Evolutionary conservation across 2,888 invertebrate species (phyloP).

Genomic region (Caenorhabditis japonica): DNA sequence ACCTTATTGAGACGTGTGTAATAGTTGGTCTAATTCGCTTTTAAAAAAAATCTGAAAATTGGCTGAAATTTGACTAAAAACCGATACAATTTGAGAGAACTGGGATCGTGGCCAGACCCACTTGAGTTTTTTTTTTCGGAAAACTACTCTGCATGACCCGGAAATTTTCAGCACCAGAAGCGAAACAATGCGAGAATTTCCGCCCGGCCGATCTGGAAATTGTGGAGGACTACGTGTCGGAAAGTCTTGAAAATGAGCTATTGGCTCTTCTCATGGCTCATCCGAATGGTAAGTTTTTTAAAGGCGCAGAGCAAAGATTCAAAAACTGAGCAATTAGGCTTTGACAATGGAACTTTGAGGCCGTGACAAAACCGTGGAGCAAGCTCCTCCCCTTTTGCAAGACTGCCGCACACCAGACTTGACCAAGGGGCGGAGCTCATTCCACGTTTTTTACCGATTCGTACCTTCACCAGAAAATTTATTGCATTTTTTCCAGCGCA

Average conservation of each 20-base stretch:
- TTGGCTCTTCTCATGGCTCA: slow-evolving; percentile 42
- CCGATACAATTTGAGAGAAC: too few relatives aligned
- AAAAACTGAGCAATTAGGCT: neutral
- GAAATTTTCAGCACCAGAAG: slow-evolving; percentile 57
- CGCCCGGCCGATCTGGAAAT: slow-evolving; percentile 64
- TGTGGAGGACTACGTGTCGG: slow-evolving; percentile 62
- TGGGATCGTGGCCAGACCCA: too few relatives aligned
- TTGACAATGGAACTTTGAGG: neutral
- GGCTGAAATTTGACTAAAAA: too few relatives aligned
- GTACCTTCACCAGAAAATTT: too few relatives aligned
- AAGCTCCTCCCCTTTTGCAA: too few relatives aligned
- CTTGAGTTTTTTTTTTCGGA: too few relatives aligned
- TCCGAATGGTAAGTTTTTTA: slow-evolving; percentile 29
- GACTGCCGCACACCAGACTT: too few relatives aligned
- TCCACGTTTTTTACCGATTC: neutral
- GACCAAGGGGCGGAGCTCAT: too few relatives aligned
- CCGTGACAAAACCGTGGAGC: too few relatives aligned
- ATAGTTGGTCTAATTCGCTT: too few relatives aligned
- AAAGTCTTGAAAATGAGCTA: slow-evolving; percentile 51
- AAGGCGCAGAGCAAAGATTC: neutral
- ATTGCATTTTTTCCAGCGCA: slow-evolving; percentile 45
- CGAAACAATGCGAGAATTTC: slow-evolving; percentile 37
- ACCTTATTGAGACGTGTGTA: too few relatives aligned
- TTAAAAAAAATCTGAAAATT: too few relatives aligned
- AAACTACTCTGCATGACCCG: neutral